A percentile compares a stretch with the other conserved stretches of the same genome.
Evolutionary conservation across 2,888 invertebrate species (phyloP).

Genomic region (Acheta domesticus): DNA sequence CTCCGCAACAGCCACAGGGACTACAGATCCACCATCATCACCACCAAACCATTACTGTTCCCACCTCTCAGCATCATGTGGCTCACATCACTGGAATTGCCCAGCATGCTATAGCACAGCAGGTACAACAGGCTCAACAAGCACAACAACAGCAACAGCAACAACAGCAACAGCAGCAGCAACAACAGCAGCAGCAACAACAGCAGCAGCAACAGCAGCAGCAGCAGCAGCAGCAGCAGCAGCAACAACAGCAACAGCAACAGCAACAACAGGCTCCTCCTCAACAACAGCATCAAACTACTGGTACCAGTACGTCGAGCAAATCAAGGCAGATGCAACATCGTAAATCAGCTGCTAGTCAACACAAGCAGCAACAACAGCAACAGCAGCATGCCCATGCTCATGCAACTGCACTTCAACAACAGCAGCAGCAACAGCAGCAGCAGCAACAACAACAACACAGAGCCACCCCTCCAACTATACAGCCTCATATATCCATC

Average conservation of each 20-base stretch:
- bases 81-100: conserved; percentile 38
- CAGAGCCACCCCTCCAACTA: conserved; percentile 43
- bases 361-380: conserved; percentile 42
- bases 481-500: conserved; percentile 42
- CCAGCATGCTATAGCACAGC: conserved; percentile 35
- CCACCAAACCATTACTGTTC: background rate
- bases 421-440: conserved; percentile 41
- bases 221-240: conserved; percentile 44
- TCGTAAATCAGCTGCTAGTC: conserved; percentile 3
- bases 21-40: conserved; percentile 43
- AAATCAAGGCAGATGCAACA: background rate
- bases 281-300: conserved; percentile 38
- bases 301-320: background rate
- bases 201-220: conserved; percentile 45
- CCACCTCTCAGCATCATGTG: conserved; percentile 24
- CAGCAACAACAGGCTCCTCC: conserved; percentile 34
- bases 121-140: conserved; percentile 41
- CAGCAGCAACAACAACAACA: conserved; percentile 26
- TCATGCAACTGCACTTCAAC: conserved; percentile 43
- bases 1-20: conserved; percentile 43
- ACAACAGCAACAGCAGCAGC: conserved; percentile 44
- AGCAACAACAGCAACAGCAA: conserved; percentile 39
- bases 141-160: conserved; percentile 39
- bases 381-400: conserved; percentile 42
- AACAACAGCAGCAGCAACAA: conserved; percentile 41